These are phyloP conservation scores for Xiphorhynchus erythropygius DNA, from an alignment of 2,797 vertebrate species.

Conservation along the genomic window DNA sequence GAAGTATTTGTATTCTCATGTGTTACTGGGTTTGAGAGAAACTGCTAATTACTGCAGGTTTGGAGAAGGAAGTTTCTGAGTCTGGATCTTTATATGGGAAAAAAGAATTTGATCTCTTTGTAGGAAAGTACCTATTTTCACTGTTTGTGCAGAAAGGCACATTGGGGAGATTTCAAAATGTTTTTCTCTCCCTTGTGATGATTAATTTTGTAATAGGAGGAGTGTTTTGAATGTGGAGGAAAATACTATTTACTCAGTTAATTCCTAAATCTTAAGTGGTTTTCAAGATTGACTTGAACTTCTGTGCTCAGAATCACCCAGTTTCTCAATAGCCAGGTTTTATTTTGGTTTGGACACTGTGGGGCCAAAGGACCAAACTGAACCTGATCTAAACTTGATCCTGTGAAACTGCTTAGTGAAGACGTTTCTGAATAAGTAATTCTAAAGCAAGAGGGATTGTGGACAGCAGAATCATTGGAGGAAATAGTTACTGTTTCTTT, in stretches of 20 bases:
- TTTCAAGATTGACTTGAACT: background rate
- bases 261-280: background rate
- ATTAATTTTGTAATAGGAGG: background rate
- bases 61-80: background rate
- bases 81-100: background rate
- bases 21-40: background rate
- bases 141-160: background rate
- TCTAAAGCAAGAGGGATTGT: background rate
- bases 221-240: background rate
- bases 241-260: background rate
- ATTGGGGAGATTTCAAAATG: background rate
- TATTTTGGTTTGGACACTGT: background rate
- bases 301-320: background rate
- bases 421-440: background rate
- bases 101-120: background rate
- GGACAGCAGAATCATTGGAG: background rate
- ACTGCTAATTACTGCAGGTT: background rate
- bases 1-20: background rate
- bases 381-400: background rate
- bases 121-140: background rate
- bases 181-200: background rate
- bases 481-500: background rate
- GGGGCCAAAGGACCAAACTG: background rate
- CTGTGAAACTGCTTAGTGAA: background rate
- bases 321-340: background rate